Base-by-base conservation (phyloP, 1,140 invertebrate genomes). In the Drosophila mauritiana region DNA sequence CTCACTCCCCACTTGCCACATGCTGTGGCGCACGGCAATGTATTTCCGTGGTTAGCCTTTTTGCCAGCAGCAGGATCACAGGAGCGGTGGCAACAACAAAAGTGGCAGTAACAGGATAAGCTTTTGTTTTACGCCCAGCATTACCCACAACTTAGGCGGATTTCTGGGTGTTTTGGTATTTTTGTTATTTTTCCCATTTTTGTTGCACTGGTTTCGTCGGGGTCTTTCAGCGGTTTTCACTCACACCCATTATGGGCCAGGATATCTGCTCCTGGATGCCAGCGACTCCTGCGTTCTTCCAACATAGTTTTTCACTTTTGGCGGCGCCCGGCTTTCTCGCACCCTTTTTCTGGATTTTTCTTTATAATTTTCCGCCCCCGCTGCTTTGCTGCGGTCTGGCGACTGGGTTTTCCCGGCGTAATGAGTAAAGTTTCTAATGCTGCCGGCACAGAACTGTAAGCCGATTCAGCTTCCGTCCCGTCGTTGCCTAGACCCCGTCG, bases 341-440 rank as follows among this genome's bases (percentile, higher is more conserved):
- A 72, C 68, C 22, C 34, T 48, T 51, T 51, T 51, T n/a, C 11
- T 27, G 36, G 36, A 34, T 59, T 22, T 78, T 64, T 63, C 45
- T 68, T 57, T 59, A 37, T 45, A 34, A 55, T 52, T 69, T 63
- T 54, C 37, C 48, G 53, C 39, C 37, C 57, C 59, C 58, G 42
- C 39, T 77, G 62, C 65, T 84, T 83, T 78, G 74, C 64, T 83
- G 83, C 46, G 84, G 79, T 89, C 72, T 84, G 54, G 70, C 63
- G 83, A 64, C 76, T 80, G 84, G 79, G 84, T 76, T 67, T 49
- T 80, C 79, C 53, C 84, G 76, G 55, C 84, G 80, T 89, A 89
- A 89, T 89, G 84, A 89, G 84, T 89, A 89, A 89, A 89, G 84
- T 89, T 89, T 88, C 84, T 89, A 89, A 89, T 89, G 84, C 84